A percentile compares a stretch with the other conserved stretches of the same genome.
Evolutionary conservation across 2,797 vertebrate genomes (phyloP).

Genomic region (Chiloscyllium punctatum): DNA sequence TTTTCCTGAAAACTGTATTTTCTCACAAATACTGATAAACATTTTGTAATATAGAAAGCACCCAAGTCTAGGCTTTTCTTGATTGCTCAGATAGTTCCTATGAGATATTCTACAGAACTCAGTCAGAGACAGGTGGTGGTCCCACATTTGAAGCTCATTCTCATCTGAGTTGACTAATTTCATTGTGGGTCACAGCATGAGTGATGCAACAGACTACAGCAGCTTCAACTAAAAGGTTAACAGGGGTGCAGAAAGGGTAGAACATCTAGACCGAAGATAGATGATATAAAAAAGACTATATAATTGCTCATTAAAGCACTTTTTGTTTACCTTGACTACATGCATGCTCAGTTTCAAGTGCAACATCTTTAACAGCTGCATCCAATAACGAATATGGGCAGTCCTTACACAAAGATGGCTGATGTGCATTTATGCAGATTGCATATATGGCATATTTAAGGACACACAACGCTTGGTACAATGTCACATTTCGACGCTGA

Average conservation of each 20-base stretch:
- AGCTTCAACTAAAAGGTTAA: neutral
- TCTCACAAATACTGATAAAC: neutral
- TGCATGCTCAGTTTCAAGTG: constrained; percentile 43
- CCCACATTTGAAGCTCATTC: neutral
- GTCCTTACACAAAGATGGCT: constrained; percentile 57
- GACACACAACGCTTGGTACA: constrained; percentile 86
- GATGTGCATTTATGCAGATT: constrained; percentile 78
- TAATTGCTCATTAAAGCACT: neutral
- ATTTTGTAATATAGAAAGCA: neutral
- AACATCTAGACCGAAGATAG: neutral
- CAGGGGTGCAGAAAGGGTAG: neutral
- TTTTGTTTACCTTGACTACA: constrained; percentile 45
- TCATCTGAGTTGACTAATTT: neutral
- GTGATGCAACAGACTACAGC: neutral
- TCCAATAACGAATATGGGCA: constrained; percentile 48
- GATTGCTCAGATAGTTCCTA: neutral
- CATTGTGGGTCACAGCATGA: neutral
- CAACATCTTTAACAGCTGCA: constrained; percentile 45
- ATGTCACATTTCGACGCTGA: constrained; percentile 65
- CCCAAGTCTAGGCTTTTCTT: neutral
- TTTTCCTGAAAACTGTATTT: neutral
- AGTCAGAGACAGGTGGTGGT: neutral
- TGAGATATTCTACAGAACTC: neutral
- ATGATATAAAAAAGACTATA: neutral
- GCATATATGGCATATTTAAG: constrained; percentile 93